phyloP scores from a whole-genome alignment of 2,888 invertebrate species.

The Pilophorus perplexus region DNA sequence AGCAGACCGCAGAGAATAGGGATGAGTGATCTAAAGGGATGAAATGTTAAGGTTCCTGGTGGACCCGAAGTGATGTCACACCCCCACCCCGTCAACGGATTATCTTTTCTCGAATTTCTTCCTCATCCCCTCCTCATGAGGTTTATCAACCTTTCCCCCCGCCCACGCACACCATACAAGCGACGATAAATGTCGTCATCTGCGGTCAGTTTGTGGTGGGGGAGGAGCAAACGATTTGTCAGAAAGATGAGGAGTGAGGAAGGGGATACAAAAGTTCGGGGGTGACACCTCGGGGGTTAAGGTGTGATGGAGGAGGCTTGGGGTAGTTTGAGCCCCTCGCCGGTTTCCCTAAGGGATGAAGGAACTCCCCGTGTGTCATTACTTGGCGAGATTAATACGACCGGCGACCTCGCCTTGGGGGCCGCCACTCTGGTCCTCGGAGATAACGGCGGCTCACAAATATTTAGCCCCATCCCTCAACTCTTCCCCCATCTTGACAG shows the following conservation, averaged over 20 bases:
- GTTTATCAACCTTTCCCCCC: neutral
- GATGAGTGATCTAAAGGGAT: conserved; percentile 2
- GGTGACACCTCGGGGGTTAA: neutral
- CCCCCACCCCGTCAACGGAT: neutral
- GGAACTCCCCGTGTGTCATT: conserved; percentile 36
- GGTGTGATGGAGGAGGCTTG: conserved; percentile 2
- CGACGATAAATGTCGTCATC: conserved; percentile 20
- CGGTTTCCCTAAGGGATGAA: conserved; percentile 16
- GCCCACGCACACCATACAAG: neutral
- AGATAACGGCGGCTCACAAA: conserved; percentile 43
- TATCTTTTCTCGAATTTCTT: conserved; percentile 6
- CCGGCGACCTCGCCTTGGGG: conserved; percentile 34
- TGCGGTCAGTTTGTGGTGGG: conserved; percentile 12
- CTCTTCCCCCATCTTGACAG: conserved; percentile 33
- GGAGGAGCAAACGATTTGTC: conserved; percentile 32
- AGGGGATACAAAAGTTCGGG: conserved; percentile 2
- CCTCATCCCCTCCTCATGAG: neutral
- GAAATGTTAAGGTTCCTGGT: conserved; percentile 6
- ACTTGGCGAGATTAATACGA: conserved; percentile 39
- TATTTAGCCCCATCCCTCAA: conserved; percentile 42
- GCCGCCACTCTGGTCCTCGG: conserved; percentile 32
- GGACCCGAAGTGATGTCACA: neutral
- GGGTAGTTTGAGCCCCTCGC: conserved; percentile 7
- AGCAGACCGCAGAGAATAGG: no score
- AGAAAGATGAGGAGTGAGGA: conserved; percentile 4